Evolutionary conservation across 2,888 invertebrate genomes (phyloP).

Genomic region (Molanna angustata): DNA sequence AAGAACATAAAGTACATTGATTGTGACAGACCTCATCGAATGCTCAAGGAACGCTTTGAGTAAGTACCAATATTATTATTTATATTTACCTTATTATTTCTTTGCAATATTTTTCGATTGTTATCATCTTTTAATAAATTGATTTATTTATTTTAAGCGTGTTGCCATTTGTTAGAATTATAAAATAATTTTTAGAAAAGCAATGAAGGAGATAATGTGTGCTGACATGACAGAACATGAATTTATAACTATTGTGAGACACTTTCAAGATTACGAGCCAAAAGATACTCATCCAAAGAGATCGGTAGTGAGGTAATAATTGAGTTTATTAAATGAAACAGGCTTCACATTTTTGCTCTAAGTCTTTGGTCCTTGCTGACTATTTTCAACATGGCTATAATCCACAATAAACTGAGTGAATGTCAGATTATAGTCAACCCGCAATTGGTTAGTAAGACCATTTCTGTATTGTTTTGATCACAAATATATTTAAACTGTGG

Average conservation of each 20-base stretch:
- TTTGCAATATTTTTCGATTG: no score
- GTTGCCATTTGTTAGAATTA: neutral
- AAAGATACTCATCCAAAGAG: slow-evolving; percentile 45
- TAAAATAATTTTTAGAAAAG: slow-evolving; percentile 48
- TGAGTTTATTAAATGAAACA: neutral
- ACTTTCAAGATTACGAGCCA: slow-evolving; percentile 52
- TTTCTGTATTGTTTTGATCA: no score
- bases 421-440: no score
- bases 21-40: slow-evolving; percentile 45
- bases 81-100: no score
- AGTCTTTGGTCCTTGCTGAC: neutral
- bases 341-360: neutral
- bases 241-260: slow-evolving; percentile 71
- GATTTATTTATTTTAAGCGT: no score
- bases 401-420: no score
- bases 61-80: slow-evolving; percentile 36
- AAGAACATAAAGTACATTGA: slow-evolving; percentile 58
- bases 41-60: slow-evolving; percentile 50
- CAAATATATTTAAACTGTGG: no score
- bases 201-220: slow-evolving; percentile 64
- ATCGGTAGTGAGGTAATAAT: slow-evolving; percentile 42
- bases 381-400: no score
- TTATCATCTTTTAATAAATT: no score
- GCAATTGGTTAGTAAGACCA: no score
- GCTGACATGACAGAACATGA: slow-evolving; percentile 76